These are phyloP conservation scores for Microcebus lehilahytsara DNA, from an alignment of 2,113 vertebrate genomes.

Conservation along the genomic window DNA sequence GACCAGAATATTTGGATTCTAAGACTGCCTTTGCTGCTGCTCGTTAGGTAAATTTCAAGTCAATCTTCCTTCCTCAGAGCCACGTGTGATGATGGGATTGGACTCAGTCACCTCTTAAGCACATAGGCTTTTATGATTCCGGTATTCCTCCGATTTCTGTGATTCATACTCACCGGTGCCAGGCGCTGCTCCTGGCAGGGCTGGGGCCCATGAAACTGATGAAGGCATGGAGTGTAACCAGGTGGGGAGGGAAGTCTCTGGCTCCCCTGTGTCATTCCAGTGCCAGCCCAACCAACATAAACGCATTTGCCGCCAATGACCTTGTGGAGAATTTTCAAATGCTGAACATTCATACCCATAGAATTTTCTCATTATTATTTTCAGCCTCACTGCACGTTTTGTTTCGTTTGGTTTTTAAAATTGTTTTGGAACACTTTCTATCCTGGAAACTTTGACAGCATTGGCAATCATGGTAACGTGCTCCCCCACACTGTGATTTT, in stretches of 20 bases:
- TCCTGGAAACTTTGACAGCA: background rate
- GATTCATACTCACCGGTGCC: conserved; percentile 4
- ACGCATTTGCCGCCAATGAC: background rate
- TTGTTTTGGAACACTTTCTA: conserved; percentile 40
- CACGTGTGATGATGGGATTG: too few species aligned
- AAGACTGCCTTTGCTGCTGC: background rate
- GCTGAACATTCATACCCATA: conserved; percentile 35
- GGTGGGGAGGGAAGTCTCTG: background rate
- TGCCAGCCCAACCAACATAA: conserved; percentile 2
- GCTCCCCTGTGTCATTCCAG: background rate
- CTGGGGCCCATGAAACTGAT: background rate
- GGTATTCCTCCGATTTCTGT: background rate
- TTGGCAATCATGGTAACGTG: background rate
- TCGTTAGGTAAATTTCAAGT: background rate
- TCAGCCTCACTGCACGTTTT: conserved; percentile 35
- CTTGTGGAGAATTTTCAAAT: background rate
- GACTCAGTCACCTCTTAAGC: background rate
- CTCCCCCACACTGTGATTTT: background rate
- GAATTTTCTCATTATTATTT: conserved; percentile 44
- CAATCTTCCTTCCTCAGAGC: background rate
- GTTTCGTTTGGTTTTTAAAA: conserved; percentile 51
- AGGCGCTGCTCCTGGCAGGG: background rate
- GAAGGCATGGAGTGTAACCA: background rate
- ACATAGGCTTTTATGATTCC: background rate
- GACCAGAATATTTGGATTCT: background rate